Conservation (phyloP, 2,113 vertebrate species). For the Urocitellus parryii region DNA sequence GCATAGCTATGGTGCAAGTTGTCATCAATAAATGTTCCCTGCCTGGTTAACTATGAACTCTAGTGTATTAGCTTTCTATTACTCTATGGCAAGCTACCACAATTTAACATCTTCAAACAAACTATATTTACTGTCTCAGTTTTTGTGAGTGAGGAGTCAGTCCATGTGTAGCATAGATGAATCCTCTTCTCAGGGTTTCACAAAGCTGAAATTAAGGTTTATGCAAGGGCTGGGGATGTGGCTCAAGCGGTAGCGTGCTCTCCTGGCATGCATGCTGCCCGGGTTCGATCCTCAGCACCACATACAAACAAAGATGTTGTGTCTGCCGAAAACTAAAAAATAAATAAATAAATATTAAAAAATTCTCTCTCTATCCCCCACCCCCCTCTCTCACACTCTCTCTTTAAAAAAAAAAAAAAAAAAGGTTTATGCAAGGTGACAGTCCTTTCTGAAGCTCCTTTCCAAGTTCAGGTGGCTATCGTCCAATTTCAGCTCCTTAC, state of each 20-base stretch:
- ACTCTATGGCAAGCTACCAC: neutral
- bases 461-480: neutral
- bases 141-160: neutral
- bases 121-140: neutral
- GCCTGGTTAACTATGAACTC: neutral
- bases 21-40: neutral
- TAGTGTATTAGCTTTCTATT: neutral
- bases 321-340: no score
- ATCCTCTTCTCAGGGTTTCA: neutral
- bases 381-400: no score
- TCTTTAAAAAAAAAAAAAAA: no score
- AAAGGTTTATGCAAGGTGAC: neutral
- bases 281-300: no score
- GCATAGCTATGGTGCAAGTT: neutral
- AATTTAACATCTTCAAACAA: neutral
- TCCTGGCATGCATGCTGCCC: no score
- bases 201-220: neutral
- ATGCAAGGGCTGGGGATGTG: no score
- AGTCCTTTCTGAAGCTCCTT: neutral
- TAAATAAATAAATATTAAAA: no score
- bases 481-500: neutral
- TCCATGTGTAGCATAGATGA: neutral
- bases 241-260: no score
- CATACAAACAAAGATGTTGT: no score
- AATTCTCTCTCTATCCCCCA: no score